A percentile compares a stretch with the other conserved stretches of the same genome.
Evolutionary conservation across 2,797 vertebrate genomes (phyloP).

Genomic region (Nannoperca obscura): DNA sequence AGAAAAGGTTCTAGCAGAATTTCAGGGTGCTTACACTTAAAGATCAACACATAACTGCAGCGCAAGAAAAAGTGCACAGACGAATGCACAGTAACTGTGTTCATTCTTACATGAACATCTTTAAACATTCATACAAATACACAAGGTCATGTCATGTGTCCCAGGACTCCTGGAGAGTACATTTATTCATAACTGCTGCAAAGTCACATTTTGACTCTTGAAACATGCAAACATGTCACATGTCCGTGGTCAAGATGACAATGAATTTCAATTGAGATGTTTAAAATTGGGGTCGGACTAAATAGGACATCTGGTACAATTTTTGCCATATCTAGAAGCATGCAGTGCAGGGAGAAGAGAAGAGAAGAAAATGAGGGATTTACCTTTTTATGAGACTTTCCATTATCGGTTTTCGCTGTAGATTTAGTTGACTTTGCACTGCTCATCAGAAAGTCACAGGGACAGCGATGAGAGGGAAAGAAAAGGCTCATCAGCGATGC

Average conservation of each 20-base stretch:
- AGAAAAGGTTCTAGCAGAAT: too few relatives aligned
- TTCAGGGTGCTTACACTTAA: too few relatives aligned
- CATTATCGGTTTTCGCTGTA: slow-evolving; percentile 47
- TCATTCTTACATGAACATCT: slow-evolving; percentile 1
- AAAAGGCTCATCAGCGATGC: slow-evolving; percentile 24
- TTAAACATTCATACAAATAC: background rate
- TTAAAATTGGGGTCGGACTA: slow-evolving; percentile 1
- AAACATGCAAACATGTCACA: slow-evolving; percentile 2
- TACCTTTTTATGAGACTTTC: slow-evolving; percentile 77
- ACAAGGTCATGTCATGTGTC: background rate
- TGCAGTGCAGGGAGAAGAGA: background rate
- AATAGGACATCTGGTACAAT: background rate
- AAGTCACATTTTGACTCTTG: background rate
- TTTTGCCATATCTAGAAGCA: background rate
- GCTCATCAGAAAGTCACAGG: background rate
- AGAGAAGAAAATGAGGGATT: background rate
- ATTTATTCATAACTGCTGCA: background rate
- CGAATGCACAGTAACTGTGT: background rate
- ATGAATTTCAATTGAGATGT: slow-evolving; percentile 22
- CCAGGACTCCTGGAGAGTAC: background rate
- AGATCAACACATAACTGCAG: background rate
- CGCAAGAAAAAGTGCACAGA: background rate
- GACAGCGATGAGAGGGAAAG: slow-evolving; percentile 6
- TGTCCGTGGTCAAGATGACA: background rate
- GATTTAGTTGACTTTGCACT: slow-evolving; percentile 72